Conservation (phyloP, 2,888 invertebrate genomes). For the Mimas tiliae region DNA sequence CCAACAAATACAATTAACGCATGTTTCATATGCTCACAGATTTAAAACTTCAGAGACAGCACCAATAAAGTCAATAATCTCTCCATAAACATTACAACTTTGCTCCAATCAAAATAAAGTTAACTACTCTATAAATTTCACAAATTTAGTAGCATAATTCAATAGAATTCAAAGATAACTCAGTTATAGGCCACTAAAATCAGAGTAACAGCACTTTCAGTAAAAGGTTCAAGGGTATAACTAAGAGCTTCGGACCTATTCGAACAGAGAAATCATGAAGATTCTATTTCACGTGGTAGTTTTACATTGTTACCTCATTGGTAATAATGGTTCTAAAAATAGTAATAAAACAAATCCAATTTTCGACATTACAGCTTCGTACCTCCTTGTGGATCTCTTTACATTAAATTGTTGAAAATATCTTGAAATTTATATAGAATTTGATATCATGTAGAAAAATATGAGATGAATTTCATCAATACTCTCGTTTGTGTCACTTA, state of each 20-base stretch:
- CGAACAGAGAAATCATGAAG: conserved; percentile 4
- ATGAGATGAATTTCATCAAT: too few species aligned
- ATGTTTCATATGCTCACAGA: background rate
- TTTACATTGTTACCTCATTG: background rate
- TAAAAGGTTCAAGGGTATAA: conserved; percentile 7
- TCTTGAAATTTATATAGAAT: too few species aligned
- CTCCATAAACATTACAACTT: background rate
- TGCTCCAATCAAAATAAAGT: background rate
- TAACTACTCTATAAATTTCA: background rate
- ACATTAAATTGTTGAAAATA: too few species aligned
- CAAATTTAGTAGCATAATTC: background rate
- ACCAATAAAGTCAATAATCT: background rate
- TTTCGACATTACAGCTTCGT: too few species aligned
- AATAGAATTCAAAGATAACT: conserved; percentile 14
- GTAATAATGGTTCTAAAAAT: background rate
- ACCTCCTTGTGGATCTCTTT: too few species aligned
- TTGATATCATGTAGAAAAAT: too few species aligned
- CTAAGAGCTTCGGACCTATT: conserved; percentile 10
- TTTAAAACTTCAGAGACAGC: background rate
- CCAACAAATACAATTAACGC: background rate
- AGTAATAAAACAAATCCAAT: too few species aligned
- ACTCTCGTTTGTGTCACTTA: too few species aligned
- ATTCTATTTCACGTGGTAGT: conserved; percentile 7
- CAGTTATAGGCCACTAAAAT: conserved; percentile 15
- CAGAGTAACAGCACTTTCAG: conserved; percentile 6